A percentile compares a stretch with the other conserved stretches of the same genome.
phyloP scores from a whole-genome alignment of 2,113 vertebrate genomes.

The Vulpes ferrilata region DNA sequence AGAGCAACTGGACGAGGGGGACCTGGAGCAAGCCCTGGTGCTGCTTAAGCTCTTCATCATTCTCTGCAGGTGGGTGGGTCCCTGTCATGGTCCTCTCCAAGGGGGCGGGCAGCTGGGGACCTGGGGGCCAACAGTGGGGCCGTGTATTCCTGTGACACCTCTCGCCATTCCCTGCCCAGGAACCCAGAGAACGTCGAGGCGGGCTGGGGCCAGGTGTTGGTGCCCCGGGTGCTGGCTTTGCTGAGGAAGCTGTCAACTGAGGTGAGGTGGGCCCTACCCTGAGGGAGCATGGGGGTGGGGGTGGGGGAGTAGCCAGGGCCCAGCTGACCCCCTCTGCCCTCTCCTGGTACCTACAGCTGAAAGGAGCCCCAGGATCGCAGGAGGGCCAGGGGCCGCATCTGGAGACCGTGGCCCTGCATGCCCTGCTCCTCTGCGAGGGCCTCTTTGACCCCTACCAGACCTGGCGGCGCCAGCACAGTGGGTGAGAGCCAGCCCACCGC shows the following conservation, averaged over 20 bases:
- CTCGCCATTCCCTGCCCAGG: constrained; percentile 79
- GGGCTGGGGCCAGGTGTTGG: constrained; percentile 90
- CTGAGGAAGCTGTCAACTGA: constrained; percentile 88
- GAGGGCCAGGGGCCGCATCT: constrained; percentile 75
- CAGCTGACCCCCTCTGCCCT: not conserved
- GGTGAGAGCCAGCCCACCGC: constrained; percentile 86
- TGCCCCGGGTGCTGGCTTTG: constrained; percentile 91
- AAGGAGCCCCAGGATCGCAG: constrained; percentile 65
- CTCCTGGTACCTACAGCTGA: constrained; percentile 88
- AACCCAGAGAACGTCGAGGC: constrained; percentile 94
- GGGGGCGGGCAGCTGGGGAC: not conserved
- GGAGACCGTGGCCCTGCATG: constrained; percentile 89
- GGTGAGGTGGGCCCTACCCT: constrained; percentile 85
- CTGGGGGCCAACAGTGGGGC: not conserved
- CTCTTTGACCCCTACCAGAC: constrained; percentile 98
- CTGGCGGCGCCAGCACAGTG: constrained; percentile 93
- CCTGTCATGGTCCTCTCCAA: fast-evolving
- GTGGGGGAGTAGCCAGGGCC: not conserved
- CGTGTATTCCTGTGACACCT: not conserved
- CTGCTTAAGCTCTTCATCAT: constrained; percentile 97
- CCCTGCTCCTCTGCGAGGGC: constrained; percentile 94
- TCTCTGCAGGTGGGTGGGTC: constrained; percentile 92
- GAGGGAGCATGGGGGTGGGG: not conserved
- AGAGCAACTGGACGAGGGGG: constrained; percentile 82
- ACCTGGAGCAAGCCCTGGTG: constrained; percentile 90